Evolutionary conservation across 92 coral and sea anemone species (phyloP), one percentile per base, ranked within the genome.

Genomic region (Virgularia gustaviana): DNA sequence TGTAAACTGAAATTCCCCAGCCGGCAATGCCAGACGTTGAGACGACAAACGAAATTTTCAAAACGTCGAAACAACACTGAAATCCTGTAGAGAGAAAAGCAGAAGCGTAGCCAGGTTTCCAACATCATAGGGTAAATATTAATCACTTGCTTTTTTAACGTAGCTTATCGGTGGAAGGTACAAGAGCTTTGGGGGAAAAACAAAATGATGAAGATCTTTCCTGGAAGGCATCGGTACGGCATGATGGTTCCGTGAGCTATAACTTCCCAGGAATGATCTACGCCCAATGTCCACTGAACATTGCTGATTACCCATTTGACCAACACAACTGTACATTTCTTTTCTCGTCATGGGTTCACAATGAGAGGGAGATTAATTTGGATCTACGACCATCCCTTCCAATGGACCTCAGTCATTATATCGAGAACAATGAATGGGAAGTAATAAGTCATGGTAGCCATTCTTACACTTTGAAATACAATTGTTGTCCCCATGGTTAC

Each of bases 281-380:
- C 19, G 79, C 85, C 20, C 81, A 83, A 67, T 91, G 97, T 44
- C 85, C 79, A 12, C 71, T 83, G 10, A 87, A 73, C 72, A 84
- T 91, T 13, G 82, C 87, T 7, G 68, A 74, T 64, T 91, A 83
- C 45, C 97, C 97, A 6, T 88, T 80, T 23, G 97, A 91, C 29
- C 89, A 88, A 30, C 97, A 91, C 44, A 52, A 59, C 9, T 91
- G 97, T 43, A 43, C 76, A 31, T 35, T 88, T 35, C 55, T 81
- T 1, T 71, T 88, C 51, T 87, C 96, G 2, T 70, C 96, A 13
- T 91, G 97, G 97, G 73, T 88, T 13, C 89, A 71, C 72, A 86
- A 88, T 75, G 51, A 49, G 6, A 55, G 73, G 9, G 62, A 79
- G 5, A 47, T 91, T 11, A 53, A 65, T 5, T 77, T 88, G 41